These are phyloP conservation scores for Darevskia nairensis DNA, from an alignment of 2,797 vertebrate species.

Conservation along the genomic window DNA sequence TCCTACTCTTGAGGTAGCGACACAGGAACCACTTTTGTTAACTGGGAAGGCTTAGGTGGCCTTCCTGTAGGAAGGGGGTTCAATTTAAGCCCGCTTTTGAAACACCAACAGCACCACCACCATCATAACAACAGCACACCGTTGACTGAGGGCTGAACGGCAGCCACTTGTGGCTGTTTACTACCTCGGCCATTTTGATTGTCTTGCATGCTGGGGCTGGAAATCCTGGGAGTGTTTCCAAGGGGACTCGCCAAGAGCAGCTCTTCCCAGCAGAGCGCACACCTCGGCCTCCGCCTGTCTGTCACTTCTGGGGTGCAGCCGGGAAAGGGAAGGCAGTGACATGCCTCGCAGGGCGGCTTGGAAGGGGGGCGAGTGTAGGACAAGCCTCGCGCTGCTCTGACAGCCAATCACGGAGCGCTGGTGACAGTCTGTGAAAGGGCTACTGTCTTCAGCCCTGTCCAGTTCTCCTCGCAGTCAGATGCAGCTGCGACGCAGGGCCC, in stretches of 20 bases:
- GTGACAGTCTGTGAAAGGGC: slow-evolving; percentile 57
- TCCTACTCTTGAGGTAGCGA: not conserved
- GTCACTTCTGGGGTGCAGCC: slow-evolving; percentile 25
- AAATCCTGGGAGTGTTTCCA: slow-evolving; percentile 30
- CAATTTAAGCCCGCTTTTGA: not conserved
- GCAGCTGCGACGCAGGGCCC: slow-evolving; percentile 52
- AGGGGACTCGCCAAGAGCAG: not conserved
- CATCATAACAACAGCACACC: too few relatives aligned
- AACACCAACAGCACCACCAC: slow-evolving; percentile 32
- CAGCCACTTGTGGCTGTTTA: slow-evolving; percentile 41
- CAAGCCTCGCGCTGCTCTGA: not conserved
- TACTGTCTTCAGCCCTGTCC: slow-evolving; percentile 54
- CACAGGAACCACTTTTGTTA: not conserved
- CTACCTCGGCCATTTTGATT: slow-evolving; percentile 65
- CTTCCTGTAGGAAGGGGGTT: not conserved
- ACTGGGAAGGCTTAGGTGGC: not conserved
- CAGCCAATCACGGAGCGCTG: slow-evolving; percentile 9
- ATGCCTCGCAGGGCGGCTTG: not conserved
- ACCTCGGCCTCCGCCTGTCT: not conserved
- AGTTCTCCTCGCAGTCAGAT: slow-evolving; percentile 22
- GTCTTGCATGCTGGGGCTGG: slow-evolving; percentile 27
- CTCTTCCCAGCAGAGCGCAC: not conserved
- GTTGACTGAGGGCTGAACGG: not conserved
- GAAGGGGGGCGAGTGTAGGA: not conserved
- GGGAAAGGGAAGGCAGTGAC: not conserved